These are phyloP conservation scores for Aquatica leii DNA, from an alignment of 2,888 invertebrate genomes.

Conservation along the genomic window DNA sequence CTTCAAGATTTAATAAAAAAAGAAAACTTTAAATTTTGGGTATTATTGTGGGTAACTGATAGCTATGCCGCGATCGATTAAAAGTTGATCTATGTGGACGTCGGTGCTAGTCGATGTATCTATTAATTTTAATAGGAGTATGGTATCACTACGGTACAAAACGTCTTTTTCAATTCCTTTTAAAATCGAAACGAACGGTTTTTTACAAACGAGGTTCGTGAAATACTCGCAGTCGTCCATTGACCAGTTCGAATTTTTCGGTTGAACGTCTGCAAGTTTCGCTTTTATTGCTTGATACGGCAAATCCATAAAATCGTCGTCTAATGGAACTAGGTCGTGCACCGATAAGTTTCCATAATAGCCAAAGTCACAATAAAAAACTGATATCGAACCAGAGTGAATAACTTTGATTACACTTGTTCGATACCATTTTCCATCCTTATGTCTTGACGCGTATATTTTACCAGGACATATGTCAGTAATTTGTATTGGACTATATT, in stretches of 20 bases:
- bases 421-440: conserved; percentile 76
- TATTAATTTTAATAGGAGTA: conserved; percentile 73
- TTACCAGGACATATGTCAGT: conserved; percentile 63
- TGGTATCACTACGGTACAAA: conserved; percentile 67
- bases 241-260: conserved; percentile 69
- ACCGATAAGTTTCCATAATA: conserved; percentile 67
- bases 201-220: conserved; percentile 73
- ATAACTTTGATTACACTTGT: conserved; percentile 66
- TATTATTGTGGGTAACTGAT: neutral
- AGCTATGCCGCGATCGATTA: conserved; percentile 68
- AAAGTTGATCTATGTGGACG: conserved; percentile 70
- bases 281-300: conserved; percentile 75
- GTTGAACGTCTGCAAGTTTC: conserved; percentile 65
- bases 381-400: conserved; percentile 65
- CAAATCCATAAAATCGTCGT: conserved; percentile 65
- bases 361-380: conserved; percentile 72
- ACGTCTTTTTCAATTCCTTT: conserved; percentile 70
- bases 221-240: conserved; percentile 78
- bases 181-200: conserved; percentile 74
- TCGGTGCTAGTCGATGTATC: conserved; percentile 76
- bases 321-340: conserved; percentile 65
- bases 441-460: conserved; percentile 74
- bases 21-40: too few relatives aligned
- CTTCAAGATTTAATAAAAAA: too few relatives aligned
- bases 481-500: conserved; percentile 59